Percentiles rank a stretch among this genome's conserved stretches.
Conservation (phyloP, 2,797 vertebrate species). For the Cichlasoma orientale region DNA sequence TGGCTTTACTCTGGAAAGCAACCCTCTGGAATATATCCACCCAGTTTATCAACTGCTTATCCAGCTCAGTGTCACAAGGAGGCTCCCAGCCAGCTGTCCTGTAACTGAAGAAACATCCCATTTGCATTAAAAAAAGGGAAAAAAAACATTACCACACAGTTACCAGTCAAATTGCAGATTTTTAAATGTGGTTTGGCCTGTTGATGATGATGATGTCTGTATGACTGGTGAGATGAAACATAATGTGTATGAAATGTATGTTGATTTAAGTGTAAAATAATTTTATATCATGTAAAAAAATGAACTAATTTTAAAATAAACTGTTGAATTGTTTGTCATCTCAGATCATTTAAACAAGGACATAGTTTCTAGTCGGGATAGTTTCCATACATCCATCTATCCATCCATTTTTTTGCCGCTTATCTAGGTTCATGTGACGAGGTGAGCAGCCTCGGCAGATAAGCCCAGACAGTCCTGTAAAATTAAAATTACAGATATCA, state of each 20-base stretch:
- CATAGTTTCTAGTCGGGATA: accelerated
- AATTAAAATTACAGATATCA: background rate
- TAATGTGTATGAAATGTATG: background rate
- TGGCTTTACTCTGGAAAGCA: background rate
- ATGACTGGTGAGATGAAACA: background rate
- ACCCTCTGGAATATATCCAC: accelerated
- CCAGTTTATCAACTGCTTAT: background rate
- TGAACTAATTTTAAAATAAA: background rate
- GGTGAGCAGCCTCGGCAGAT: background rate
- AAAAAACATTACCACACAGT: background rate
- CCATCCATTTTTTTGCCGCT: background rate
- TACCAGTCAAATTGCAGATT: background rate
- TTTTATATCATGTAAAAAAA: background rate
- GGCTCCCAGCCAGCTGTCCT: background rate
- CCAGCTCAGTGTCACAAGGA: background rate
- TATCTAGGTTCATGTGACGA: background rate
- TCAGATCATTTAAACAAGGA: background rate
- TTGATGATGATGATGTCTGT: background rate
- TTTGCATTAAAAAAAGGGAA: accelerated
- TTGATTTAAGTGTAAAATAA: background rate
- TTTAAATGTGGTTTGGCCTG: background rate
- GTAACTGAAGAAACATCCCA: background rate
- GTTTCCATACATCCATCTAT: background rate
- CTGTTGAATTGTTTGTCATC: background rate
- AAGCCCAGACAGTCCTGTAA: background rate